Conservation (phyloP, 2,113 vertebrate genomes). For the Xyliphius kryptos region DNA sequence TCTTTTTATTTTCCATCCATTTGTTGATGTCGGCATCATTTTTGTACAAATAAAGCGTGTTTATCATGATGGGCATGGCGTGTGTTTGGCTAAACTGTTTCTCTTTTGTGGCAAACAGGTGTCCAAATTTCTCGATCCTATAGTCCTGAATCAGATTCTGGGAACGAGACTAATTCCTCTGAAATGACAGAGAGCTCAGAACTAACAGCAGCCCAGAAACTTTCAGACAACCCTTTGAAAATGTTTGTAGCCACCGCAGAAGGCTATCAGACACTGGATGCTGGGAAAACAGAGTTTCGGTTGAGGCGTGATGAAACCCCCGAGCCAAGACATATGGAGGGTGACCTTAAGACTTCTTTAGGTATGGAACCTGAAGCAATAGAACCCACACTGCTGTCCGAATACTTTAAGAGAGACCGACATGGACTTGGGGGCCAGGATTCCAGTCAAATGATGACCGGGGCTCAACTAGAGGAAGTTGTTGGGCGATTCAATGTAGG, state of each 20-base stretch:
- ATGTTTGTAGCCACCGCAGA: constrained; percentile 79
- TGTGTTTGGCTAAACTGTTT: constrained; percentile 67
- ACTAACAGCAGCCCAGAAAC: constrained; percentile 85
- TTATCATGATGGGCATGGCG: constrained; percentile 55
- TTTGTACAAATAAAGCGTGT: constrained; percentile 54
- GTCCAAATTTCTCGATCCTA: constrained; percentile 95
- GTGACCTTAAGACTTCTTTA: constrained; percentile 69
- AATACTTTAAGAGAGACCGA: constrained; percentile 92
- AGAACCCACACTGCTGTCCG: constrained; percentile 95
- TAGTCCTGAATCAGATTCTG: constrained; percentile 97
- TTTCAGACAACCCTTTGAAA: constrained; percentile 80
- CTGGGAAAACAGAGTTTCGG: constrained; percentile 79
- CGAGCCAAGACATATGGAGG: constrained; percentile 57
- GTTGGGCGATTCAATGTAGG: constrained; percentile 68
- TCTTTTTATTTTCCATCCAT: constrained; percentile 45
- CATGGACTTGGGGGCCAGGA: constrained; percentile 67
- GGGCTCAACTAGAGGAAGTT: constrained; percentile 68
- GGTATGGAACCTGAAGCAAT: constrained; percentile 98
- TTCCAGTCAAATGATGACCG: constrained; percentile 66
- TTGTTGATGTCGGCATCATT: constrained; percentile 42
- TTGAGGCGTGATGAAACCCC: constrained; percentile 56
- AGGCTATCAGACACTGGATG: constrained; percentile 75
- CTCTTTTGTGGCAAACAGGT: constrained; percentile 88
- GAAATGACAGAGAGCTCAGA: constrained; percentile 99
- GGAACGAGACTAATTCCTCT: constrained; percentile 98